A percentile compares a stretch with the other conserved stretches of the same genome.
phyloP scores from a whole-genome alignment of 2,113 vertebrate species.

The Pionites leucogaster region DNA sequence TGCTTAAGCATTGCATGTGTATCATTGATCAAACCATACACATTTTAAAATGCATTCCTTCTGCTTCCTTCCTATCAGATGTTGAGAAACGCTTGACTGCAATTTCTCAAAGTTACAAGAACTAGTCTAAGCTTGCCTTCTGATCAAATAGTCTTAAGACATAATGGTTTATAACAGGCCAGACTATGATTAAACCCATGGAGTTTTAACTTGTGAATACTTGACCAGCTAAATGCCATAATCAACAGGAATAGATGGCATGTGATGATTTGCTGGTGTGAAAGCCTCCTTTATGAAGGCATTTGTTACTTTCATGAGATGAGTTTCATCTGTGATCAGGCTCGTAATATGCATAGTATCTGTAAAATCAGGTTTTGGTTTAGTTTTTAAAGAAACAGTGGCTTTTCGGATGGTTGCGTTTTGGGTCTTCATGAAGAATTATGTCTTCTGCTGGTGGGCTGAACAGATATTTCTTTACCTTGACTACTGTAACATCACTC shows the following conservation, averaged over 20 bases:
- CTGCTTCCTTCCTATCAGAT: constrained; percentile 34
- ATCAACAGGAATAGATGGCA: constrained; percentile 10
- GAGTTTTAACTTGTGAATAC: constrained; percentile 53
- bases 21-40: not conserved
- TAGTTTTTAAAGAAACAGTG: not conserved
- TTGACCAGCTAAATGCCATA: constrained; percentile 46
- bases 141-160: constrained; percentile 38
- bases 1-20: not conserved
- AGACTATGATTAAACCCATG: constrained; percentile 12
- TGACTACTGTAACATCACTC: not conserved
- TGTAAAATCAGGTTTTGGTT: not conserved
- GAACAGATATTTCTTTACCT: not conserved
- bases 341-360: not conserved
- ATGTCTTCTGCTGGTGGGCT: not conserved
- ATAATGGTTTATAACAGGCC: constrained; percentile 16
- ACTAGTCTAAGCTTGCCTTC: constrained; percentile 55
- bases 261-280: constrained; percentile 16
- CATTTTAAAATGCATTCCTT: constrained; percentile 12
- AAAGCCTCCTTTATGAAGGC: not conserved
- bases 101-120: constrained; percentile 26
- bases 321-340: not conserved
- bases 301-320: not conserved
- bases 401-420: not conserved
- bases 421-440: not conserved
- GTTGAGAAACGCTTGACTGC: constrained; percentile 48